These are phyloP conservation scores for Dasypolia templi DNA, from an alignment of 2,888 invertebrate genomes.

Conservation along the genomic window DNA sequence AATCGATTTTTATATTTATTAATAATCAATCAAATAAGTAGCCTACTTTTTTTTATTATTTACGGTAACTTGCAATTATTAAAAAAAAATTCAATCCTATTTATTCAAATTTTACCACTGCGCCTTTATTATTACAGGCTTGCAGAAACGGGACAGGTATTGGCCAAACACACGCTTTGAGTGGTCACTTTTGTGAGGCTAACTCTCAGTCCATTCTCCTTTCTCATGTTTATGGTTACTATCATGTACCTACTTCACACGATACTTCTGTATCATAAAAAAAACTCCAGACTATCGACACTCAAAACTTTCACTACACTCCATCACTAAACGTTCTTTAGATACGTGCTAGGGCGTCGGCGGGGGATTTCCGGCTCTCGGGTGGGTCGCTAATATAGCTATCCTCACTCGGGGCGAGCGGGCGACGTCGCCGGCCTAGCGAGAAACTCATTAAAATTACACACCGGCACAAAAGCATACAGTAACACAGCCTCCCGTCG, in stretches of 20 bases:
- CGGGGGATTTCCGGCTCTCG: conserved; percentile 81
- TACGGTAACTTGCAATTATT: neutral
- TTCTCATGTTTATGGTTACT: neutral
- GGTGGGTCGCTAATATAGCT: conserved; percentile 82
- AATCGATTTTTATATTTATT: too few species aligned
- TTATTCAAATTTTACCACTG: neutral
- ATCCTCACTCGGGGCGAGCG: conserved; percentile 78
- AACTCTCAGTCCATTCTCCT: neutral
- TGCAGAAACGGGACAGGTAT: neutral
- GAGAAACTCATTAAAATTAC: conserved; percentile 90
- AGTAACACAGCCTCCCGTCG: conserved; percentile 49
- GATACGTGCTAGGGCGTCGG: conserved; percentile 74
- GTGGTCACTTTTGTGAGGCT: neutral
- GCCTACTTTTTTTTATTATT: too few species aligned
- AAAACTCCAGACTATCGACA: conserved; percentile 51
- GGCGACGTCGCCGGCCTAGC: conserved; percentile 80
- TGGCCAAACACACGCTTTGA: neutral
- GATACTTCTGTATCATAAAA: neutral
- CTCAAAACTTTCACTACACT: conserved; percentile 4
- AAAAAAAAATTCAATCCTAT: too few species aligned
- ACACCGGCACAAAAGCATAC: conserved; percentile 80
- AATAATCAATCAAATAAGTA: neutral
- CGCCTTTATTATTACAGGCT: neutral
- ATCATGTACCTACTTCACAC: neutral
- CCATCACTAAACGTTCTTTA: conserved; percentile 77